phyloP scores from a whole-genome alignment of 2,888 invertebrate genomes.

The Euplexia lucipara region DNA sequence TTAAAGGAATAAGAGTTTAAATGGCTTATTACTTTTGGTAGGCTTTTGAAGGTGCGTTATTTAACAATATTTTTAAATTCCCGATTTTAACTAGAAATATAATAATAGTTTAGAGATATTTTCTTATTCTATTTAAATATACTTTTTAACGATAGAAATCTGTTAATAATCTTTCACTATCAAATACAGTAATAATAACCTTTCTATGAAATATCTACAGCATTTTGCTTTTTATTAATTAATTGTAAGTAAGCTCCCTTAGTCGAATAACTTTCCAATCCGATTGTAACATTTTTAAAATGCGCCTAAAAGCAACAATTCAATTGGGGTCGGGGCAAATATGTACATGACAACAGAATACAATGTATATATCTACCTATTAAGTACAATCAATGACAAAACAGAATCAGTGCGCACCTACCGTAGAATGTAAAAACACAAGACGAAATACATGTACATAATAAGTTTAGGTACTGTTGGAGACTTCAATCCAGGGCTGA shows the following conservation, averaged over 20 bases:
- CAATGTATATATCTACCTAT: conserved; percentile 16
- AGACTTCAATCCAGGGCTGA: conserved; percentile 1
- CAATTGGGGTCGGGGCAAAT: conserved; percentile 4
- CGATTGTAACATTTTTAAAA: conserved; percentile 17
- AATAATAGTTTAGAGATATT: background rate
- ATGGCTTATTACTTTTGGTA: background rate
- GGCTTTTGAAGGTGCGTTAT: background rate
- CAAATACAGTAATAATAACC: background rate
- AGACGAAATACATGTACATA: too few relatives aligned
- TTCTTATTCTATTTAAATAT: background rate
- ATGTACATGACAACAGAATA: conserved; percentile 11
- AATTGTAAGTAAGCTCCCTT: conserved; percentile 2
- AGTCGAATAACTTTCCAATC: background rate
- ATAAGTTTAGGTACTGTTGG: background rate
- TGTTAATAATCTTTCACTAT: conserved; percentile 5
- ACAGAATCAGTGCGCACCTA: background rate
- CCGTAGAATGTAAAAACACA: background rate
- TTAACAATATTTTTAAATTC: conserved; percentile 4
- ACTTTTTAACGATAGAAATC: background rate
- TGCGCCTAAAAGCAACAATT: conserved; percentile 25
- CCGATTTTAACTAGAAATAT: background rate
- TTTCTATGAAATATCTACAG: conserved; percentile 2
- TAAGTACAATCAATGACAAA: conserved; percentile 5
- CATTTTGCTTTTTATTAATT: background rate
- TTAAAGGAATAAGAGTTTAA: background rate